Conservation (phyloP, 2,888 invertebrate genomes). For the Aricia artaxerxes region DNA sequence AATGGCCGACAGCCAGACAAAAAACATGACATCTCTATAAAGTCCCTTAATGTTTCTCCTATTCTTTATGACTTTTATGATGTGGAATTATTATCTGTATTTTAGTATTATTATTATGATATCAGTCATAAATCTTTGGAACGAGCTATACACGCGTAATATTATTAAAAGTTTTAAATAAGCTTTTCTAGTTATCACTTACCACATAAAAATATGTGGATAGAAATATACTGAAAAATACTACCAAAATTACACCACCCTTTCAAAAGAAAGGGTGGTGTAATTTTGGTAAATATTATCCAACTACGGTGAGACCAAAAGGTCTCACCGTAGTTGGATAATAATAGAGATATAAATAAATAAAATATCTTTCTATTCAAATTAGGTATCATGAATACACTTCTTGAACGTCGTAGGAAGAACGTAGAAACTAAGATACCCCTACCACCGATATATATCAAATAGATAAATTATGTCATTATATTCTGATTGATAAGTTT, state of each 20-base stretch:
- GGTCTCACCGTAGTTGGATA: not conserved
- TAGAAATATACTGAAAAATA: too few species aligned
- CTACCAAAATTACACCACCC: too few species aligned
- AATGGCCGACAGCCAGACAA: constrained; percentile 45
- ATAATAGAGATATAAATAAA: not conserved
- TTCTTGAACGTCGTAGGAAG: too few species aligned
- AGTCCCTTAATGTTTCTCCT: constrained; percentile 44
- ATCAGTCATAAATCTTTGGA: not conserved
- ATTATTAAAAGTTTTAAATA: not conserved
- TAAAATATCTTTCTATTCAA: too few species aligned
- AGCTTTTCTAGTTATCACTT: too few species aligned
- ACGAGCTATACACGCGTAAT: not conserved
- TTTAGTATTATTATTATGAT: constrained; percentile 27
- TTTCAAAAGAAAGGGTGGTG: too few species aligned
- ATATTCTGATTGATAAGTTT: not conserved
- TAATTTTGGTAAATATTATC: too few species aligned
- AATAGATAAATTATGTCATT: not conserved
- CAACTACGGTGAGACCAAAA: too few species aligned
- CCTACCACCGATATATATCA: not conserved
- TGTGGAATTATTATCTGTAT: constrained; percentile 34
- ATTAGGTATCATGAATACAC: too few species aligned
- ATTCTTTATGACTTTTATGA: constrained; percentile 28
- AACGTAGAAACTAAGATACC: too few species aligned
- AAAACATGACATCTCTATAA: constrained; percentile 65
- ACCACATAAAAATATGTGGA: too few species aligned